A percentile compares a stretch with the other conserved stretches of the same genome.
Conservation (phyloP, 2,113 vertebrate genomes). For the Microtus montanus region DNA sequence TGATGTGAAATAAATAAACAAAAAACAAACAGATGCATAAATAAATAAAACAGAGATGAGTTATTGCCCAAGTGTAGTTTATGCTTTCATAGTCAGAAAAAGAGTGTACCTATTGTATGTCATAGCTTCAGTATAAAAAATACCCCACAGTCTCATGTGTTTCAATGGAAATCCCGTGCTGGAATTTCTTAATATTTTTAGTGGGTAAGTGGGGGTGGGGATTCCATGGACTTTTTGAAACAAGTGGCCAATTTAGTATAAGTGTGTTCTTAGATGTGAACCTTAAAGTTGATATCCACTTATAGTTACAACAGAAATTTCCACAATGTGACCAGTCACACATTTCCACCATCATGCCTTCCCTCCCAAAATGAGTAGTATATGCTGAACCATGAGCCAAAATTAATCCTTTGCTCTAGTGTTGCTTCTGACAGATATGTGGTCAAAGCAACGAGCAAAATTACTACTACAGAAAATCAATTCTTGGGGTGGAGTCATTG, state of each 20-base stretch:
- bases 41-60: not conserved
- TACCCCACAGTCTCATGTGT: not conserved
- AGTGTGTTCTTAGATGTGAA: not conserved
- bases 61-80: not conserved
- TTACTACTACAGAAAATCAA: not conserved
- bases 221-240: not conserved
- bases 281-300: not conserved
- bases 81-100: not conserved
- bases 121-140: not conserved
- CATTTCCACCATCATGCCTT: not conserved
- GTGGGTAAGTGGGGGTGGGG: fast-evolving
- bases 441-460: not conserved
- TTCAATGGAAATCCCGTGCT: not conserved
- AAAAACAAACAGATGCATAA: not conserved
- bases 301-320: not conserved
- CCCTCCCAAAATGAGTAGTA: not conserved
- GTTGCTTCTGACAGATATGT: not conserved
- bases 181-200: not conserved
- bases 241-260: not conserved
- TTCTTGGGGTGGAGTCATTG: not conserved
- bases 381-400: not conserved
- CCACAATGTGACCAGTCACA: not conserved
- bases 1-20: not conserved
- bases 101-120: not conserved
- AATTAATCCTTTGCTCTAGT: not conserved